These are phyloP conservation scores for Acleris literana DNA, from an alignment of 2,888 invertebrate species.

Conservation along the genomic window DNA sequence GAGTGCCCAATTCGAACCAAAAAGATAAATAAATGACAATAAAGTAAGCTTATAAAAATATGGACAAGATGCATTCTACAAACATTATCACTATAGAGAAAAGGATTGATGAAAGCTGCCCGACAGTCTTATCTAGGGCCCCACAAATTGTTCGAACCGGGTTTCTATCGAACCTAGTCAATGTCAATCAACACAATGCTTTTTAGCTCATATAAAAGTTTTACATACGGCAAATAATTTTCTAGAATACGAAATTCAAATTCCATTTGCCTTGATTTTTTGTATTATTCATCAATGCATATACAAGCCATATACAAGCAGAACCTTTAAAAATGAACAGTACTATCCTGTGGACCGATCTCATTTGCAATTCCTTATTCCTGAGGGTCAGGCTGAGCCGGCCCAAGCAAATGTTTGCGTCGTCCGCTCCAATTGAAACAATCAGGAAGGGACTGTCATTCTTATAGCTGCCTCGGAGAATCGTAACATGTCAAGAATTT, in stretches of 20 bases:
- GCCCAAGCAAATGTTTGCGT: conserved; percentile 46
- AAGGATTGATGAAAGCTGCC: too few relatives aligned
- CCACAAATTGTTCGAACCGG: too few relatives aligned
- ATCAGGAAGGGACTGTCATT: conserved; percentile 46
- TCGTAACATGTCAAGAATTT: conserved; percentile 32
- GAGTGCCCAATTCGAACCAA: too few relatives aligned
- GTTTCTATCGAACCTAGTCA: too few relatives aligned
- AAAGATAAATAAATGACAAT: too few relatives aligned
- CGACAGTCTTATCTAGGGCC: too few relatives aligned
- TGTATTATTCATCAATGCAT: conserved; percentile 8
- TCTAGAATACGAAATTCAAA: neutral
- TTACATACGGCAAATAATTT: neutral
- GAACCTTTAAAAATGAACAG: conserved; percentile 19
- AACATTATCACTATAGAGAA: too few relatives aligned
- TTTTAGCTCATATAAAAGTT: too few relatives aligned
- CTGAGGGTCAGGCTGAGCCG: conserved; percentile 46
- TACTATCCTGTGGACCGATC: conserved; percentile 54
- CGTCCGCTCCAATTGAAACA: conserved; percentile 54
- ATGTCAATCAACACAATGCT: too few relatives aligned
- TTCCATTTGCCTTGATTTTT: neutral
- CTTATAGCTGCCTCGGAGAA: conserved; percentile 31
- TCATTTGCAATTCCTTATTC: conserved; percentile 62
- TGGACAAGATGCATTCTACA: too few relatives aligned
- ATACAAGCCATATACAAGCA: conserved; percentile 10
- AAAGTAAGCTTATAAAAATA: too few relatives aligned